phyloP scores from a whole-genome alignment of 2,113 vertebrate species.

The Lathamus discolor region DNA sequence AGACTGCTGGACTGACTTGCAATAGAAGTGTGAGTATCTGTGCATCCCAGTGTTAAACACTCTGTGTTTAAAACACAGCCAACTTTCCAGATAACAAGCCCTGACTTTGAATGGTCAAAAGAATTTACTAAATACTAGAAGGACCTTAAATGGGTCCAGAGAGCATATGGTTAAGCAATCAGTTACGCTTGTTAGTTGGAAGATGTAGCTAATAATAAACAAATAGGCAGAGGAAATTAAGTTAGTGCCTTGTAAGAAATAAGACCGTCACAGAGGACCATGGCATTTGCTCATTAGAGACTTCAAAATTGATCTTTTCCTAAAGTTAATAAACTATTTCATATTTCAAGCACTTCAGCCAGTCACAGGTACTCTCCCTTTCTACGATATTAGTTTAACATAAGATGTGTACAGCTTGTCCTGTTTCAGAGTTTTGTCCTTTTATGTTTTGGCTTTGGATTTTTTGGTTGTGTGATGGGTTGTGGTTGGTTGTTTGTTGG shows the following conservation, averaged over 20 bases:
- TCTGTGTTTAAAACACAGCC: background rate
- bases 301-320: background rate
- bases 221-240: constrained; percentile 31
- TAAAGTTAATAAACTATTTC: background rate
- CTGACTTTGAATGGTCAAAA: background rate
- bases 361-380: background rate
- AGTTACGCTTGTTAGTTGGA: background rate
- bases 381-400: background rate
- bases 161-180: background rate
- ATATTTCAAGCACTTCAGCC: background rate
- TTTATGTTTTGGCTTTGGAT: background rate
- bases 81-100: background rate
- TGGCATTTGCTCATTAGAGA: background rate
- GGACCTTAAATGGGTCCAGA: background rate
- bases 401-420: background rate
- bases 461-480: background rate
- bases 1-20: background rate
- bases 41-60: background rate
- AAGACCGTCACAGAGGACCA: background rate
- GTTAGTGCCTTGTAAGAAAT: constrained; percentile 4
- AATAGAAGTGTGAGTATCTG: background rate
- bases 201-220: constrained; percentile 4
- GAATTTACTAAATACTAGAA: background rate
- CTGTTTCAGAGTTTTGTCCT: background rate
- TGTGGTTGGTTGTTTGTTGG: too few relatives aligned